Evolutionary conservation across 2,113 vertebrate species (phyloP), one percentile per base, ranked within the genome.

Genomic region (Periophthalmus modestus): DNA sequence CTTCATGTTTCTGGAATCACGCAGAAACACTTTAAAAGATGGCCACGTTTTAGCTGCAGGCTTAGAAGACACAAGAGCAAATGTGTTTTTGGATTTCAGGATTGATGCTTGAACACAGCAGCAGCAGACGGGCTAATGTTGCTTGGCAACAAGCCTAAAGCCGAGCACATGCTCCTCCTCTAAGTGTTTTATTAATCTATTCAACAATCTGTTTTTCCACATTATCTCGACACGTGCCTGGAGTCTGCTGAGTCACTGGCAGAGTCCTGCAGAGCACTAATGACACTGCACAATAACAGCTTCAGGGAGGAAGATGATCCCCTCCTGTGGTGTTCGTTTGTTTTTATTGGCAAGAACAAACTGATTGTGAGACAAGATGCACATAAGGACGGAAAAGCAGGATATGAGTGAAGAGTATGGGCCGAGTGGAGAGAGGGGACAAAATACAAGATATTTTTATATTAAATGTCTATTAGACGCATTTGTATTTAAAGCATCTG

Each of bases 121-220:
- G 66, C 39, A 79, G 76, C 73, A 79, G 65, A 61, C 57, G 76
- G 79, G 68, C 16, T 24, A 48, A 82, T 72, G 85, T 91, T 91
- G 85, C 89, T 73, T 82, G 89, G 89, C 88, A 89, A 90, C 84
- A 79, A 69, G 73, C 70, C 80, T 75, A 85, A 89, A 78, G 79
- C 84, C 79, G 83, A 81, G 85, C 79, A 81, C 79, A 80, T 74
- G 77, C 79, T 81, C 50, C 48, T 70, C 72, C 77, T 39, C 83
- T 71, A 72, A 82, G 74, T 75, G 76, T 85, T 87, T 83, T 78
- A 88, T 83, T 82, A 85, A 88, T 85, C 82, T 81, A 83, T 73
- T 80, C 65, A 55, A 85, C 85, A 89, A 79, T 90, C 89, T 91
- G 89, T 77, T 89, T 88, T 91, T 88, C 74, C 79, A 88, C 73